Base-by-base conservation (phyloP, 1,140 invertebrate species). In the Chironomus tepperi region DNA sequence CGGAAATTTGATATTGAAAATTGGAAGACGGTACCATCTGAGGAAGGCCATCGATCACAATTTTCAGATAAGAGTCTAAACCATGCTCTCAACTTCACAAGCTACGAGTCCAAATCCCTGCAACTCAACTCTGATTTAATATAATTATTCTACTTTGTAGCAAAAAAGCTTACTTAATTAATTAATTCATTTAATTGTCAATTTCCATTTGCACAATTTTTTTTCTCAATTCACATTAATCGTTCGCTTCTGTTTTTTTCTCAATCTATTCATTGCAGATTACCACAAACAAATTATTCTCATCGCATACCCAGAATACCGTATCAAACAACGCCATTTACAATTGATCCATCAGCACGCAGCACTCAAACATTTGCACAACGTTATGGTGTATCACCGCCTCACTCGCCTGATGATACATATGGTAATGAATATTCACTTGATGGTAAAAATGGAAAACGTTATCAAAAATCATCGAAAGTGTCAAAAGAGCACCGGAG, bases 321-420 rank as follows among this genome's bases (percentile, higher is more conserved):
- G 2, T 70, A 70, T 70, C 65, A 70, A 19, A 70, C 65, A 9
- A 70, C 65, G 19, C 65, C 65, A 21, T 70, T 70, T 10, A 70
- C 16, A 18, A 70, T 70, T 16, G 65, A 70, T 70, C 65, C 65
- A 21, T 70, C 16, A 6, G 65, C 65, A 21, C 65, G 65, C 16
- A 70, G 65, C 19, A 70, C 65, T 18, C 65, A 70, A 70, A 70
- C 65, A 70, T 70, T 70, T 21, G 65, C 65, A 5, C 18, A 70
- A 70, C 65, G 65, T 0, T 70, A 70, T 18, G 65, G 65, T 10
- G 65, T 70, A 3, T 18, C n/a, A 18, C 65, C 65, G 12, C 65
- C 65, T 10, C 65, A 70, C 18, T 70, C 65, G 12, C 16, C 16
- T 5, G 65, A 70, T 2, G 19, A 70, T 19, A 9, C 19, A 3